These are phyloP conservation scores for Dicentrarchus labrax DNA, from an alignment of 2,113 vertebrate species.

Conservation along the genomic window DNA sequence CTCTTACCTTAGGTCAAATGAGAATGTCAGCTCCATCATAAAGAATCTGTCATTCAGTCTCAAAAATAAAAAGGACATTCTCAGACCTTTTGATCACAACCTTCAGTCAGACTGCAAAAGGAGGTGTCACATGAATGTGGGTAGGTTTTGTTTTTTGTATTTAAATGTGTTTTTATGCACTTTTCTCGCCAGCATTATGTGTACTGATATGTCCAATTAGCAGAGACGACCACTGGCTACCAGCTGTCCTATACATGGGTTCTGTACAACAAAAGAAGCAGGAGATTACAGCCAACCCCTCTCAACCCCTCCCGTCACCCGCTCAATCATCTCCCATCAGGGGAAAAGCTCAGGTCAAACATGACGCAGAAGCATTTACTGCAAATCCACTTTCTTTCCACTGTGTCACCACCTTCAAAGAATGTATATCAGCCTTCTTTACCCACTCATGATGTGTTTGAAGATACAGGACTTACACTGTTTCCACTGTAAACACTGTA, in stretches of 20 bases:
- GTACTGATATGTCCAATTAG: conserved; percentile 1
- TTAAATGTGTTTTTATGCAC: neutral
- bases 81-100: neutral
- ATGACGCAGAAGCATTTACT: conserved; percentile 25
- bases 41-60: neutral
- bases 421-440: neutral
- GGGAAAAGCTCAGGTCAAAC: conserved; percentile 30
- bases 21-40: conserved; percentile 21
- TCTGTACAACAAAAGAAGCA: conserved; percentile 7
- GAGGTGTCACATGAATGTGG: neutral
- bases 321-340: conserved; percentile 24
- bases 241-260: neutral
- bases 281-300: conserved; percentile 26
- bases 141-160: too few relatives aligned
- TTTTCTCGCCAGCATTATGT: too few relatives aligned
- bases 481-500: neutral
- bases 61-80: neutral
- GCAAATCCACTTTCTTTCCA: conserved; percentile 17
- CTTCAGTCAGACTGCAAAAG: neutral
- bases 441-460: neutral
- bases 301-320: neutral
- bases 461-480: neutral
- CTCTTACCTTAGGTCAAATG: conserved; percentile 22
- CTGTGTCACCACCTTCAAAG: conserved; percentile 3
- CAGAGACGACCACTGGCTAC: neutral